Evolutionary conservation across 2,888 invertebrate genomes (phyloP), one percentile per base, ranked within the genome.

Genomic region (Leucania comma): DNA sequence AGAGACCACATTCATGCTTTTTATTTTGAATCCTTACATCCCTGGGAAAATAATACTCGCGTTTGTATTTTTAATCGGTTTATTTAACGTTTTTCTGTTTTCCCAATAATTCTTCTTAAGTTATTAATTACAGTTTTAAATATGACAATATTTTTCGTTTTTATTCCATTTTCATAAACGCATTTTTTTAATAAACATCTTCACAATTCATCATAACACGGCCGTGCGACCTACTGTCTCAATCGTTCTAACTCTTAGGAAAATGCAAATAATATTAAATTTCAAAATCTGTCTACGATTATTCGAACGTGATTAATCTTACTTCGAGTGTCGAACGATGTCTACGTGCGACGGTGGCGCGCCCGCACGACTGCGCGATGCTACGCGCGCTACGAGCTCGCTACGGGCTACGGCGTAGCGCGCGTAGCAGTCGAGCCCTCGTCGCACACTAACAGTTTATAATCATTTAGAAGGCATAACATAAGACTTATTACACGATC

Each of bases 51-150:
- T 93, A 88, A 95, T 87, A 93, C 89, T 85, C 93, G 89, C 90
- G 87, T 88, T 92, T 91, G 88, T 93, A 92, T 95, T 95, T 89
- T 95, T 95, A 93, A 95, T 95, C 92, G 93, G 95, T 95, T 96
- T 96, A 96, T 96, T 96, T 95, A 96, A 95, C 95, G 94, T 94
- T 94, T 94, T 94, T 94, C 94, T 93, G 93, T 91, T 94, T 94
- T 80, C 77, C 95, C 95, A 95, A 96, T 95, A 95, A 95, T 95
- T 95, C 94, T 92, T 93, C 95, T 95, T 95, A 95, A 93, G 92
- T 94, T 95, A 95, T 92, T 95, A 96, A 95, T 95, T 96, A 95
- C 95, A 96, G 94, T 93, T 95, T 96, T 95, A 79, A 79, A 95
- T 94, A 93, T 94, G 95, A 95, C 95, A 95, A 94, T 95, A 95